A percentile compares a stretch with the other conserved stretches of the same genome.
Evolutionary conservation across 2,888 invertebrate genomes (phyloP).

Genomic region (Mesorhabditis belari): DNA sequence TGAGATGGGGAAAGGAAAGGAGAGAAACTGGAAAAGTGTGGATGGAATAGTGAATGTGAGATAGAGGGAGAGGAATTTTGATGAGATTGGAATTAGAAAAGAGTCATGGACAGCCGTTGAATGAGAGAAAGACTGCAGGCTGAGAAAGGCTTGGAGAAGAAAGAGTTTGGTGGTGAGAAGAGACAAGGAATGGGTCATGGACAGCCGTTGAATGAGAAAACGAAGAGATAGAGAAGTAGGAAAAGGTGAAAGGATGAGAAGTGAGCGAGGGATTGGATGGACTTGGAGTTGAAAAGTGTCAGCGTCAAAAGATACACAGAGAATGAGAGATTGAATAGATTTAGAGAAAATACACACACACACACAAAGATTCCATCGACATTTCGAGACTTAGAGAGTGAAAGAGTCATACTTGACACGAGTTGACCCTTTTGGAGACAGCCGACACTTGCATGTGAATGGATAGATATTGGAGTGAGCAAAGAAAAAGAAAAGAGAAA

Average conservation of each 20-base stretch:
- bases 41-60: neutral
- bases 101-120: neutral
- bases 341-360: too few species aligned
- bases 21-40: neutral
- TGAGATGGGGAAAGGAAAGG: neutral
- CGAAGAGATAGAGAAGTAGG: neutral
- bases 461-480: too few species aligned
- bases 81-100: neutral
- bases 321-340: too few species aligned
- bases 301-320: too few species aligned
- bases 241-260: constrained; percentile 1
- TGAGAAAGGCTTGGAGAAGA: neutral
- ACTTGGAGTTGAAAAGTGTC: too few species aligned
- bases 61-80: constrained; percentile 1
- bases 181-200: neutral
- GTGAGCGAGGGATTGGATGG: constrained; percentile 2
- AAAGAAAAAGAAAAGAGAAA: too few species aligned
- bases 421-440: too few species aligned
- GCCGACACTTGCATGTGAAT: too few species aligned
- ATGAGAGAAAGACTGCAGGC: neutral
- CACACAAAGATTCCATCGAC: too few species aligned
- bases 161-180: constrained; percentile 2
- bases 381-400: too few species aligned
- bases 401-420: too few species aligned
- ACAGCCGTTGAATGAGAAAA: neutral